These are phyloP conservation scores for Chloropsis cyanopogon DNA, from an alignment of 2,113 vertebrate species.

Conservation along the genomic window DNA sequence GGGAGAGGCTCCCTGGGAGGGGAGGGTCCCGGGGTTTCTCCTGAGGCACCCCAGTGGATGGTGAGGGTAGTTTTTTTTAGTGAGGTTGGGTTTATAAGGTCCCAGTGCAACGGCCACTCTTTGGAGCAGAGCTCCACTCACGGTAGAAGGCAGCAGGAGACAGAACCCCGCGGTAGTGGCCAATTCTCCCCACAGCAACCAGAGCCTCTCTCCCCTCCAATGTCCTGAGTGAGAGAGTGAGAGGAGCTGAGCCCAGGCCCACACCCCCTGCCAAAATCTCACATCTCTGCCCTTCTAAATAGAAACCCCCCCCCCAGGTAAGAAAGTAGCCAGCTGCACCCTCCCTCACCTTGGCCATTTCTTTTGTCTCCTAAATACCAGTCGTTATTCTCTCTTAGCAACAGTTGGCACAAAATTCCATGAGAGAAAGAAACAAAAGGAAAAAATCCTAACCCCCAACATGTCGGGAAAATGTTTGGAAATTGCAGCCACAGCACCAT, in stretches of 20 bases:
- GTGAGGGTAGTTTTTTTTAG: no score
- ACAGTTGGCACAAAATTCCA: not conserved
- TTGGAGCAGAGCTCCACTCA: rapidly evolving
- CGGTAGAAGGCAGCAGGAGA: not conserved
- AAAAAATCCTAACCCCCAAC: not conserved
- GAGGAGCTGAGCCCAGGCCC: not conserved
- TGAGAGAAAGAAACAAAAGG: not conserved
- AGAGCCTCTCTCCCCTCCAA: not conserved
- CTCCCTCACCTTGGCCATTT: not conserved
- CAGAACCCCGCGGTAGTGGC: rapidly evolving
- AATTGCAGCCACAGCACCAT: not conserved
- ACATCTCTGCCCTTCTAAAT: not conserved
- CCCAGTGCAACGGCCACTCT: rapidly evolving
- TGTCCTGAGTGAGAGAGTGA: no score
- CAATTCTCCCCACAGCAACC: rapidly evolving
- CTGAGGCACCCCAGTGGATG: no score
- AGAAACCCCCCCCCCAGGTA: rapidly evolving
- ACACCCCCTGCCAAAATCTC: not conserved
- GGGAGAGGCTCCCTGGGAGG: not conserved
- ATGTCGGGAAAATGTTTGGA: not conserved
- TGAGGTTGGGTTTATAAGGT: not conserved
- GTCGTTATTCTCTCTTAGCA: not conserved
- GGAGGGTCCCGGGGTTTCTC: rapidly evolving
- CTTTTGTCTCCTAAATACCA: not conserved
- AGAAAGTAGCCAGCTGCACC: not conserved